Base-by-base conservation (phyloP, 1,140 invertebrate genomes). In the Nasonia longicornis region DNA sequence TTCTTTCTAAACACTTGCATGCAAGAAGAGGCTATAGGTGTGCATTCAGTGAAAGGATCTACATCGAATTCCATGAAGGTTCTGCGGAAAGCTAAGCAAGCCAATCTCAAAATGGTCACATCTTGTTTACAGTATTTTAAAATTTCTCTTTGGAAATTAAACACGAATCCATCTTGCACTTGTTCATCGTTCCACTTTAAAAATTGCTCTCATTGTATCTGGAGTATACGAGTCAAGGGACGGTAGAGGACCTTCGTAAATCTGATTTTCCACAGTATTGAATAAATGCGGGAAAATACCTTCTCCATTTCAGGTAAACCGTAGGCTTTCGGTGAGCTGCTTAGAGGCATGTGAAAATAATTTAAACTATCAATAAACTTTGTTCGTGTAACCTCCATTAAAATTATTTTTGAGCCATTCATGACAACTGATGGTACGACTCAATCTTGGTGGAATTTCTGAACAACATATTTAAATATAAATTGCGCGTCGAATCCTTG, bases 351-450 rank as follows among this genome's bases (percentile, higher is more conserved):
- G 16, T 71, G 35, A 38, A 71, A 71, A 38, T 71, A 71, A 16
- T 71, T 71, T 35, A 71, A 42, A 71, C 11, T 71, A 20, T 71
- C 16, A 38, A 35, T 35, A 38, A 71, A 35, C 35, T 42, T 42
- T 35, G 29, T 7, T 14, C 16, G 1, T 16, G 4, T 2, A 16
- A 16, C 14, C 14, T 16, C 48, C 2, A 52, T 52, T 52, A 2
- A 71, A 71, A 71, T 35, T 29, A 38, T 71, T 71, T 71, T 42
- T 35, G 69, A 35, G 3, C 69, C 69, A 71, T 71, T 71, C 69
- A 71, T 71, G 6, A 66, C 12, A 3, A 71, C 35, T 6, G 16
- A 71, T 2, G 69, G 69, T 38, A 42, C 69, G 12, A 71, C 31
- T 38, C 35, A 31, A 14, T 16, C 11, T 66, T 66, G 12, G 0